Conservation (phyloP, 1,140 invertebrate species). For the Bombus turneri region DNA sequence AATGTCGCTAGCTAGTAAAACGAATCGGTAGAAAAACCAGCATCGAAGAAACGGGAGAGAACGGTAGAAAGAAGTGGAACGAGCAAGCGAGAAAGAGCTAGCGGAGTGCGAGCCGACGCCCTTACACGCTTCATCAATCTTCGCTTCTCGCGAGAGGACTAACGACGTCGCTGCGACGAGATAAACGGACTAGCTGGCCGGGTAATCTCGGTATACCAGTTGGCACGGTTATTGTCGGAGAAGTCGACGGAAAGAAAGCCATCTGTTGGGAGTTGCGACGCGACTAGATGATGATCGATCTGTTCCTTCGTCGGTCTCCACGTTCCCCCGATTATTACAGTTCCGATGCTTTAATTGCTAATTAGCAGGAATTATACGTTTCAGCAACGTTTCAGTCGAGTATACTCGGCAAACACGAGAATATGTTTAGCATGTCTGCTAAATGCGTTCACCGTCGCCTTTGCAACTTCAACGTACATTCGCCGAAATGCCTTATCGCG, state of each 20-base stretch:
- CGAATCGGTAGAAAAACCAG: not conserved
- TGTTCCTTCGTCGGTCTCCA: not conserved
- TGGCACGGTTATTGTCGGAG: conserved; percentile 58
- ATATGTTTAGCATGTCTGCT: not conserved
- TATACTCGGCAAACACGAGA: not conserved
- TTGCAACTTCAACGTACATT: not conserved
- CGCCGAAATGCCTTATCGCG: not conserved
- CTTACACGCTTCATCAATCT: conserved; percentile 69
- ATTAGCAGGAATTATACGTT: not conserved
- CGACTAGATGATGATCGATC: conserved; percentile 14
- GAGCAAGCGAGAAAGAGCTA: not conserved
- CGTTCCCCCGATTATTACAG: not conserved
- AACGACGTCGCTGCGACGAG: conserved; percentile 60
- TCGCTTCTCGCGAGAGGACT: conserved; percentile 65
- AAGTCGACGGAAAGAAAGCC: conserved; percentile 15
- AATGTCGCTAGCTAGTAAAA: conserved; percentile 3
- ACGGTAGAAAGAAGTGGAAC: not conserved
- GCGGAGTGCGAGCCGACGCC: conserved; percentile 25
- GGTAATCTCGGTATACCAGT: conserved; percentile 65
- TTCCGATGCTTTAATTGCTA: conserved; percentile 3
- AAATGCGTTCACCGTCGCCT: not conserved
- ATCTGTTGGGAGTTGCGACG: conserved; percentile 8
- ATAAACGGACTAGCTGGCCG: conserved; percentile 60
- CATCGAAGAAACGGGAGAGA: not conserved
- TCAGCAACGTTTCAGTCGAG: not conserved